phyloP scores from a whole-genome alignment of 2,888 invertebrate species.

The Helleia helle region DNA sequence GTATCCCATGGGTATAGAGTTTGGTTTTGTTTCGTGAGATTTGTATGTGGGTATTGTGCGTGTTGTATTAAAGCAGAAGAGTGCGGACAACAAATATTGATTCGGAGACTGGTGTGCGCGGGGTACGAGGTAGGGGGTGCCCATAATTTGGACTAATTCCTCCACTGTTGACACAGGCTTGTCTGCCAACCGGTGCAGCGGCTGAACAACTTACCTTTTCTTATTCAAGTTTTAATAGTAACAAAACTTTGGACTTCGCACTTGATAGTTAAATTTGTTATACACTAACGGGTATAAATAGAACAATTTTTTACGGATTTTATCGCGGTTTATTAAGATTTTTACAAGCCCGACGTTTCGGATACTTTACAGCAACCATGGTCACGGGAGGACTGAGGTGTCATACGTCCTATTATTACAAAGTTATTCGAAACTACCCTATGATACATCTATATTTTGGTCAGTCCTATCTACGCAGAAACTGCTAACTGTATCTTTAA shows the following conservation, averaged over 20 bases:
- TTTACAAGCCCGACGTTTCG: too few relatives aligned
- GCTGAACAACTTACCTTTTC: constrained; percentile 54
- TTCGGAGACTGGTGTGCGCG: constrained; percentile 51
- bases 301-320: too few relatives aligned
- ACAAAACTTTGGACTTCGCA: constrained; percentile 20
- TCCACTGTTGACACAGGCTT: constrained; percentile 64
- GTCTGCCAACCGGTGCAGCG: constrained; percentile 45
- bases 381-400: too few relatives aligned
- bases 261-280: constrained; percentile 7
- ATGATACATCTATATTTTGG: too few relatives aligned
- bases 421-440: too few relatives aligned
- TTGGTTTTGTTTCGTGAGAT: constrained; percentile 11
- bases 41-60: constrained; percentile 60
- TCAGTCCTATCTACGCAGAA: too few relatives aligned
- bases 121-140: constrained; percentile 38
- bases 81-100: constrained; percentile 75
- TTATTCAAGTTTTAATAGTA: constrained; percentile 39
- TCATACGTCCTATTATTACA: too few relatives aligned
- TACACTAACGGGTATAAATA: too few relatives aligned
- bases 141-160: constrained; percentile 74
- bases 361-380: too few relatives aligned
- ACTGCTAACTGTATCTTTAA: too few relatives aligned
- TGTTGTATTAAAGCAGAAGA: constrained; percentile 72
- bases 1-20: constrained; percentile 10
- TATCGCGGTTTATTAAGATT: too few relatives aligned